Evolutionary conservation across 2,888 invertebrate genomes (phyloP).

Genomic region (Timema cristinae): DNA sequence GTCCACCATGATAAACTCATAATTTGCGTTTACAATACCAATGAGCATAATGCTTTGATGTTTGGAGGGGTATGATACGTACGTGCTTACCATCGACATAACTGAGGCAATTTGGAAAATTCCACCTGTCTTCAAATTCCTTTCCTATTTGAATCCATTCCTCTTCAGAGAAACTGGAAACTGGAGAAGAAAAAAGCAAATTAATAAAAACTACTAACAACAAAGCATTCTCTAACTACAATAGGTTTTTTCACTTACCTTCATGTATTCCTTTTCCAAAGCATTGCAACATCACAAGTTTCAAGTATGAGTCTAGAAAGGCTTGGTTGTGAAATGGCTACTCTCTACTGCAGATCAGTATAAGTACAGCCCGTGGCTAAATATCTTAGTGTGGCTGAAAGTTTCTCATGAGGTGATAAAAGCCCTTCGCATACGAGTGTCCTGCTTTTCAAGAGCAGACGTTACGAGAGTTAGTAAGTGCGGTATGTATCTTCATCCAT

Average conservation of each 20-base stretch:
- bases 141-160: conserved; percentile 1
- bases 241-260: neutral
- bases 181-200: neutral
- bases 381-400: no score
- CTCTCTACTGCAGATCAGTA: no score
- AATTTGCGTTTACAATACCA: neutral
- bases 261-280: neutral
- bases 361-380: no score
- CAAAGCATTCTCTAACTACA: neutral
- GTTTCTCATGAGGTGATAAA: no score
- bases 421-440: no score
- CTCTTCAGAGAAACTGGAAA: conserved; percentile 8
- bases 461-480: no score
- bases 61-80: neutral
- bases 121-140: neutral
- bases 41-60: neutral
- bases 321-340: conserved; percentile 4
- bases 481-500: no score
- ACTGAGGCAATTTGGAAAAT: neutral
- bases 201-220: neutral
- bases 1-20: conserved; percentile 5
- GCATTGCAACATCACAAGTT: conserved; percentile 4
- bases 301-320: neutral
- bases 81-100: neutral
- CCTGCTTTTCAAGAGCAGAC: no score